These are phyloP conservation scores for Malthinus flaveolus DNA, from an alignment of 2,888 invertebrate species.

Conservation along the genomic window DNA sequence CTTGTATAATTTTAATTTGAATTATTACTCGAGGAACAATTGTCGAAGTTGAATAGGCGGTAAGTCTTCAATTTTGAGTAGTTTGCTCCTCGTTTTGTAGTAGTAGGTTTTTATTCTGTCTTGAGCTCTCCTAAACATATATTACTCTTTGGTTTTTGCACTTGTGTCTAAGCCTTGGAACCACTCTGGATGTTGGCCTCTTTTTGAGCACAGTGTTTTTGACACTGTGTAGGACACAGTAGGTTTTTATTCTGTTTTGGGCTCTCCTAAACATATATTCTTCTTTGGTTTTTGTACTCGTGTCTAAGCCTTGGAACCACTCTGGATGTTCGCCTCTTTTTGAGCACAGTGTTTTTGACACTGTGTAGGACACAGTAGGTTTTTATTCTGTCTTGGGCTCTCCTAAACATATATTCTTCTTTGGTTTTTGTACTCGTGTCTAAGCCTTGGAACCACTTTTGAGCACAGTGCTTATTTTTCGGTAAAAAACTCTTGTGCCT, in stretches of 20 bases:
- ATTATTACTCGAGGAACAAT: slow-evolving; percentile 64
- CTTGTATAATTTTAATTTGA: slow-evolving; percentile 69
- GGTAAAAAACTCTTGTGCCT: slow-evolving; percentile 74
- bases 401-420: slow-evolving; percentile 81
- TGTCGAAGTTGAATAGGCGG: slow-evolving; percentile 61
- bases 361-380: too few species aligned
- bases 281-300: slow-evolving; percentile 70
- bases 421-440: slow-evolving; percentile 57
- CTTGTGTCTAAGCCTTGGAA: slow-evolving; percentile 59
- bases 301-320: slow-evolving; percentile 77
- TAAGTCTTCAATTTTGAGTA: slow-evolving; percentile 61
- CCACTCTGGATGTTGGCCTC: too few species aligned
- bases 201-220: too few species aligned
- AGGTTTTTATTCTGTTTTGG: slow-evolving; percentile 79
- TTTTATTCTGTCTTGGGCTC: slow-evolving; percentile 80
- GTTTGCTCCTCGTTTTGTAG: slow-evolving; percentile 77
- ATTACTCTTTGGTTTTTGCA: slow-evolving; percentile 79
- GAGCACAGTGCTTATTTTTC: slow-evolving; percentile 63
- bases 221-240: too few species aligned
- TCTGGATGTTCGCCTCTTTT: slow-evolving; percentile 70
- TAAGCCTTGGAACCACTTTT: slow-evolving; percentile 54
- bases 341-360: slow-evolving; percentile 62
- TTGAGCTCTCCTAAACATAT: slow-evolving; percentile 79
- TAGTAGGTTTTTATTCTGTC: slow-evolving; percentile 81
- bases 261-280: slow-evolving; percentile 80